Percentiles rank a stretch among this genome's conserved stretches.
These are phyloP conservation scores for Epirrhoe tristata DNA, from an alignment of 2,888 invertebrate genomes.

Conservation along the genomic window DNA sequence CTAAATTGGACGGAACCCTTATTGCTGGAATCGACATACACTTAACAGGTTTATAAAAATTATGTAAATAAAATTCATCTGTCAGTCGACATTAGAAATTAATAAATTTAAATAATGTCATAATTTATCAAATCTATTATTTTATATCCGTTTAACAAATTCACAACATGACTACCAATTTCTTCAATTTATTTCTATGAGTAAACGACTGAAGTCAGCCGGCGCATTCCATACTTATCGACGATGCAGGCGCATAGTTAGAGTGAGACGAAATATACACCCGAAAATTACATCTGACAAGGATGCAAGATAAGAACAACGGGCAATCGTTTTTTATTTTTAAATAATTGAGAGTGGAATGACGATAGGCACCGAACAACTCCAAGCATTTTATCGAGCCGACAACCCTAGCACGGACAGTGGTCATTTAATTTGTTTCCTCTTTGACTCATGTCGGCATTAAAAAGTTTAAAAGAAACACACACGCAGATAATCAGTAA, in stretches of 20 bases:
- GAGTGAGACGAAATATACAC: conserved; percentile 60
- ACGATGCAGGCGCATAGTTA: conserved; percentile 70
- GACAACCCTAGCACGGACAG: conserved; percentile 75
- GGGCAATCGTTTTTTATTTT: conserved; percentile 72
- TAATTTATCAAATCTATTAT: conserved; percentile 6
- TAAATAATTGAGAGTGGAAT: conserved; percentile 82
- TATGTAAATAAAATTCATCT: not conserved
- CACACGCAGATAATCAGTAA: conserved; percentile 29
- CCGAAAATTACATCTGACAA: conserved; percentile 65
- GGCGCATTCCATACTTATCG: conserved; percentile 82
- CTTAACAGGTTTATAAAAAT: not conserved
- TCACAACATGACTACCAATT: conserved; percentile 75
- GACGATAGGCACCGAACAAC: conserved; percentile 81
- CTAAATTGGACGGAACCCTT: not conserved
- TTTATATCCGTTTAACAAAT: conserved; percentile 62
- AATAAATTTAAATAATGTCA: not conserved
- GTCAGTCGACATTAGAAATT: not conserved
- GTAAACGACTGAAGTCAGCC: conserved; percentile 81
- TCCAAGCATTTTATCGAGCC: conserved; percentile 77
- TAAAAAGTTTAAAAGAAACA: conserved; percentile 27
- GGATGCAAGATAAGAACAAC: conserved; percentile 65
- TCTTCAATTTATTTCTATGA: conserved; percentile 84
- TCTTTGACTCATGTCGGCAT: conserved; percentile 50
- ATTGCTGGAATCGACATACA: not conserved
- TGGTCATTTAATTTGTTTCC: conserved; percentile 78